Conservation (phyloP, 2,797 vertebrate species). For the Hypotaenidia okinawae region DNA sequence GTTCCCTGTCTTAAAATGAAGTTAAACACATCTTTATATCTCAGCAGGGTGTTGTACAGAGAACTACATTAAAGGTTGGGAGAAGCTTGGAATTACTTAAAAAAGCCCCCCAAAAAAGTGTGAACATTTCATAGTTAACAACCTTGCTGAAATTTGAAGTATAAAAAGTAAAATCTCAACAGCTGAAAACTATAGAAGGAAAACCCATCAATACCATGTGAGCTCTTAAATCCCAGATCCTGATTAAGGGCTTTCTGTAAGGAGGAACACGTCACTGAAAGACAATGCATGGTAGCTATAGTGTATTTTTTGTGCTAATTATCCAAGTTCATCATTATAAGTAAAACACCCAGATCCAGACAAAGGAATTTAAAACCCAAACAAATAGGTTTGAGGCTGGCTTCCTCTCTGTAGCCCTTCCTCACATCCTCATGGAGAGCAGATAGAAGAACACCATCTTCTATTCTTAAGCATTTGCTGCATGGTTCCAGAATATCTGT, state of each 20-base stretch:
- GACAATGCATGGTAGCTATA: not conserved
- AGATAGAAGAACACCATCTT: not conserved
- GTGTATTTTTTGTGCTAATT: not conserved
- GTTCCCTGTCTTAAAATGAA: not conserved
- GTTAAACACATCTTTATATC: not conserved
- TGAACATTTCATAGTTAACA: not conserved
- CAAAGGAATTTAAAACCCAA: not conserved
- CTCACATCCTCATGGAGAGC: not conserved
- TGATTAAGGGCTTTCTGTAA: not conserved
- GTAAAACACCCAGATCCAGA: not conserved
- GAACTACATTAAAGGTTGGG: not conserved
- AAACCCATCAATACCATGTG: not conserved
- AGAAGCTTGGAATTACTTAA: not conserved
- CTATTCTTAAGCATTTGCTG: not conserved
- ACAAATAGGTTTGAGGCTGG: not conserved
- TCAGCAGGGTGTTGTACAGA: not conserved
- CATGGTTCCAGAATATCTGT: not conserved
- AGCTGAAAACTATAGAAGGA: not conserved
- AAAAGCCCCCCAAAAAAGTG: not conserved
- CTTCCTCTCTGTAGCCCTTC: not conserved
- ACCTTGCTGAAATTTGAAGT: not conserved
- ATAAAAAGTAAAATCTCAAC: not conserved
- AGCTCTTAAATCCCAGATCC: not conserved
- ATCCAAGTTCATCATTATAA: not conserved
- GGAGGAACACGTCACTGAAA: not conserved